A percentile compares a stretch with the other conserved stretches of the same genome.
phyloP scores from a whole-genome alignment of 2,113 vertebrate genomes.

The Sminthopsis crassicaudata region DNA sequence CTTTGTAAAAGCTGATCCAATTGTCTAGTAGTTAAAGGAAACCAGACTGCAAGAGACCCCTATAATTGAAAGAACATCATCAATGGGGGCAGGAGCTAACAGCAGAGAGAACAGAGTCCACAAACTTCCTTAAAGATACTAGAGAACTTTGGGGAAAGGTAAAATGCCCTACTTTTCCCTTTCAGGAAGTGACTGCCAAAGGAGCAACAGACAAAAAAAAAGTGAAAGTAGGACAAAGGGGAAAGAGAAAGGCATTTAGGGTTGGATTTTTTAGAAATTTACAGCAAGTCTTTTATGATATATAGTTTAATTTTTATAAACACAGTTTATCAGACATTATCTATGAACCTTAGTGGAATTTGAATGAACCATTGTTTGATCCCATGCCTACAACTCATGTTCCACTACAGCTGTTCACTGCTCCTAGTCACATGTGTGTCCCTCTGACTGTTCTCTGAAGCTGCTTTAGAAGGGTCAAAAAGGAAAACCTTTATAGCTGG shows the following conservation, averaged over 20 bases:
- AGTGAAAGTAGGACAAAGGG: not conserved
- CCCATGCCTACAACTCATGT: not conserved
- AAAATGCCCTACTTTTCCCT: not conserved
- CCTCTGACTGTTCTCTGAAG: not conserved
- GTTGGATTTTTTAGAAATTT: not conserved
- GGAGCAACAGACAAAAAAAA: not conserved
- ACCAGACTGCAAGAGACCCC: not conserved
- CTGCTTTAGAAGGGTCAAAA: not conserved
- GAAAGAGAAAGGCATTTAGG: not conserved
- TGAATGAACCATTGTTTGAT: not conserved
- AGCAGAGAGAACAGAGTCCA: not conserved
- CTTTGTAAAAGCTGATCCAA: not conserved
- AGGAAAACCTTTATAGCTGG: not conserved
- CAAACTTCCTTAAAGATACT: not conserved
- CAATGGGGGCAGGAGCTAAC: not conserved
- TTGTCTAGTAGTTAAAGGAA: not conserved
- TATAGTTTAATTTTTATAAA: not conserved
- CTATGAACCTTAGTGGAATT: not conserved
- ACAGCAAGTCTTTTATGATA: not conserved
- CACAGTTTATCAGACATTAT: not conserved
- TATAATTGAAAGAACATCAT: not conserved
- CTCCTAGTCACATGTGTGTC: not conserved
- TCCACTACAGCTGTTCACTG: not conserved
- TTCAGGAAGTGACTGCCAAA: not conserved
- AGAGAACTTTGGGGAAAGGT: not conserved